Evolutionary conservation across 37 sponge, comb jelly and placozoan genomes (phyloP).

Genomic region (Oscarella lobularis): DNA sequence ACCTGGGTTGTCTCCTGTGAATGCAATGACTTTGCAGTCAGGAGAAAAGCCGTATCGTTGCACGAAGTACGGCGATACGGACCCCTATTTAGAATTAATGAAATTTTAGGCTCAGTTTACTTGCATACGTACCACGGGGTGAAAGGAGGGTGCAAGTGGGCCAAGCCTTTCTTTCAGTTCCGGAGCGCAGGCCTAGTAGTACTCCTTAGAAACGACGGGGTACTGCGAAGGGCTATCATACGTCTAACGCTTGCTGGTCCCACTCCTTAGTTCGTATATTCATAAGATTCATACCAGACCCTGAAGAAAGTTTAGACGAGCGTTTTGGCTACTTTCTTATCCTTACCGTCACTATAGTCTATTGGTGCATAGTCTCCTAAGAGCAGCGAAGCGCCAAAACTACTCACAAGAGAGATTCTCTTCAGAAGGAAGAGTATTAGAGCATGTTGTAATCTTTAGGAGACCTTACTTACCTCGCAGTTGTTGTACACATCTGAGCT

Average conservation of each 20-base stretch:
- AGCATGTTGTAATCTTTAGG: conserved; percentile 30
- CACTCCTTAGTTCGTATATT: conserved; percentile 64
- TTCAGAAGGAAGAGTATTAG: neutral
- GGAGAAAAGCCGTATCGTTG: conserved; percentile 57
- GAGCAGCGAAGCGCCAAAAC: conserved; percentile 41
- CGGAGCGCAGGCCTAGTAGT: conserved; percentile 36
- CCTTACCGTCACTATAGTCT: conserved; percentile 88
- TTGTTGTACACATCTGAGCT: conserved; percentile 40
- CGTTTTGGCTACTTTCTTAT: neutral
- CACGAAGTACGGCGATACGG: conserved; percentile 59
- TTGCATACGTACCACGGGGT: neutral
- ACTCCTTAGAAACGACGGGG: neutral
- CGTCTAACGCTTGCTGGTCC: conserved; percentile 47
- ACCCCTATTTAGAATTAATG: conserved; percentile 20
- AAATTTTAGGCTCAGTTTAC: neutral
- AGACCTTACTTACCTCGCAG: conserved; percentile 39
- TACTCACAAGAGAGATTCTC: neutral
- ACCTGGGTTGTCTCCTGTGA: conserved; percentile 90
- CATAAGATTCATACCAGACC: conserved; percentile 95
- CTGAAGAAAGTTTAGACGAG: conserved; percentile 14
- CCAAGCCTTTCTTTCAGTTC: conserved; percentile 44
- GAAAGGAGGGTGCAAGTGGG: conserved; percentile 39
- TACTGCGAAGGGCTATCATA: conserved; percentile 16
- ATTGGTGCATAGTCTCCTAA: conserved; percentile 64
- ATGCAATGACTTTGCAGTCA: conserved; percentile 57